Evolutionary conservation across 2,113 vertebrate genomes (phyloP).

Genomic region (Hippocampus zosterae): DNA sequence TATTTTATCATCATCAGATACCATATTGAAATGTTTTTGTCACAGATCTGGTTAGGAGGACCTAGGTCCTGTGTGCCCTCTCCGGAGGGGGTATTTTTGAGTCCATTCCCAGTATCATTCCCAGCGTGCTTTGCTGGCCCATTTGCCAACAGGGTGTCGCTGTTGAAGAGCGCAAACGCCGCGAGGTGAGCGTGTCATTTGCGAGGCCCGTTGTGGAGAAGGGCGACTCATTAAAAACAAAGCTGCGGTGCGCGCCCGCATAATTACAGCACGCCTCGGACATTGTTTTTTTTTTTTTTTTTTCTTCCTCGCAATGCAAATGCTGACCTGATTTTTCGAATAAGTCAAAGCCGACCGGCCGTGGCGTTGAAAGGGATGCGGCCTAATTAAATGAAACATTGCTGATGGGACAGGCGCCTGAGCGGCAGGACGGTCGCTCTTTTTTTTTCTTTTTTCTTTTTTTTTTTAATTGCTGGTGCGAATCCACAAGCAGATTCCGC

Average conservation of each 20-base stretch:
- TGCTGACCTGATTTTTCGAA: slow-evolving; percentile 67
- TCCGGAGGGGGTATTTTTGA: background rate
- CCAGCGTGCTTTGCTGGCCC: background rate
- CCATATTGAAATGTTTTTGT: no score
- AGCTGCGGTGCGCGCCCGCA: slow-evolving; percentile 22
- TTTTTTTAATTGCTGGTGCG: slow-evolving; percentile 15
- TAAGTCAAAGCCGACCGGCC: slow-evolving; percentile 39
- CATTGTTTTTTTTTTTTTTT: slow-evolving; percentile 22
- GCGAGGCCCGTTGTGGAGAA: slow-evolving; percentile 24
- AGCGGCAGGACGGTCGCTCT: slow-evolving; percentile 39
- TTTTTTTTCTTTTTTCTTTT: background rate
- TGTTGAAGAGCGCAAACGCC: slow-evolving; percentile 13
- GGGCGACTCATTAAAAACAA: slow-evolving; percentile 53
- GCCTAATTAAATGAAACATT: slow-evolving; percentile 65
- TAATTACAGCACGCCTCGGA: slow-evolving; percentile 55
- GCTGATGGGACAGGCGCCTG: slow-evolving; percentile 50
- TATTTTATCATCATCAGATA: no score
- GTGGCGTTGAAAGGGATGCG: slow-evolving; percentile 56
- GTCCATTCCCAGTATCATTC: no score
- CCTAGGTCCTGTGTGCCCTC: no score
- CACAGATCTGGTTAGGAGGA: no score
- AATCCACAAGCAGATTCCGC: slow-evolving; percentile 9
- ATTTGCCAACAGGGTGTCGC: slow-evolving; percentile 1
- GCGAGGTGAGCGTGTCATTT: slow-evolving; percentile 30
- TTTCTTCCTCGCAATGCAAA: slow-evolving; percentile 31